Conservation (phyloP, 1,140 invertebrate species). For the Zaprionus nigranus region DNA sequence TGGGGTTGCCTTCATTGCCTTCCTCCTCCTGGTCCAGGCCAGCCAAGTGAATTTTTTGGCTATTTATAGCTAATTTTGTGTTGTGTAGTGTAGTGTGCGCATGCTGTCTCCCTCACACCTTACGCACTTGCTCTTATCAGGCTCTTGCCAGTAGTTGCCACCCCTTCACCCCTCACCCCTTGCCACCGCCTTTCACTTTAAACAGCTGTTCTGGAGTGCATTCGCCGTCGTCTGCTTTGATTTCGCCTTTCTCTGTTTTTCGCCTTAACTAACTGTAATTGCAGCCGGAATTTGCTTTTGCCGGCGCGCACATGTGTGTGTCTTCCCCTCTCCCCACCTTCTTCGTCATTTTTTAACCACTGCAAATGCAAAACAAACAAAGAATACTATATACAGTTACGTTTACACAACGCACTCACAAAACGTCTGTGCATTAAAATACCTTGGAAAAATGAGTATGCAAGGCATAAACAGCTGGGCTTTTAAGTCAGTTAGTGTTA, state of each 20-base stretch:
- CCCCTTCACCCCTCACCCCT: too few relatives aligned
- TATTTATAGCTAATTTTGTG: neutral
- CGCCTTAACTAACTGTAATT: slow-evolving; percentile 17
- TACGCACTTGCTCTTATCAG: slow-evolving; percentile 20
- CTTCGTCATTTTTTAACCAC: neutral
- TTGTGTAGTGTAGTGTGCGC: neutral
- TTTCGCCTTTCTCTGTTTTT: neutral
- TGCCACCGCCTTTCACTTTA: too few relatives aligned
- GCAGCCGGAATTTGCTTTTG: slow-evolving; percentile 21
- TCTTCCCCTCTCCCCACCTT: neutral
- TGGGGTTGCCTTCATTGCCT: slow-evolving; percentile 17
- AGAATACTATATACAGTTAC: slow-evolving; percentile 15
- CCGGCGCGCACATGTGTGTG: slow-evolving; percentile 3
- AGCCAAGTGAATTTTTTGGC: neutral
- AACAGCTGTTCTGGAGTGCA: slow-evolving; percentile 12
- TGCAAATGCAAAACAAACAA: slow-evolving; percentile 4
- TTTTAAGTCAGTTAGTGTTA: neutral
- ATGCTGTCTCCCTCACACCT: neutral
- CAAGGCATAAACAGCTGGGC: neutral
- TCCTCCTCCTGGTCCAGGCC: slow-evolving; percentile 15
- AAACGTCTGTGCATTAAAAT: neutral
- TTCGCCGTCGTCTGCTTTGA: neutral
- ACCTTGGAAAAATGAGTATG: neutral
- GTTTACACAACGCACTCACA: neutral
- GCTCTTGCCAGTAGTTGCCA: neutral